These are phyloP conservation scores for Nycteola revayana DNA, from an alignment of 2,888 invertebrate genomes.

Conservation along the genomic window DNA sequence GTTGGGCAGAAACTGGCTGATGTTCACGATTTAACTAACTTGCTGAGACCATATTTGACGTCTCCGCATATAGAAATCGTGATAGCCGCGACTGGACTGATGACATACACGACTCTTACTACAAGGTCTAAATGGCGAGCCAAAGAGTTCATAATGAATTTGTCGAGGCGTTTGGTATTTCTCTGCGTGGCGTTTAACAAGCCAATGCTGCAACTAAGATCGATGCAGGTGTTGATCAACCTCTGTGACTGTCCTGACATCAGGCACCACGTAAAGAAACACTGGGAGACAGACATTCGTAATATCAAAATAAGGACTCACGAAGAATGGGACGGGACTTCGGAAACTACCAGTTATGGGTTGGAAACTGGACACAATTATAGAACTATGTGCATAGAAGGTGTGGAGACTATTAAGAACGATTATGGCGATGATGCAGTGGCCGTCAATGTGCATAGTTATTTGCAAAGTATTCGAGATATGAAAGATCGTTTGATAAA, in stretches of 20 bases:
- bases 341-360: constrained; percentile 51
- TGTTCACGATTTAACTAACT: constrained; percentile 52
- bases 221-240: constrained; percentile 65
- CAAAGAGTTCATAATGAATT: constrained; percentile 48
- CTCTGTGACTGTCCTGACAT: constrained; percentile 69
- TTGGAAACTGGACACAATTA: constrained; percentile 62
- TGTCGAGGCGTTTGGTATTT: constrained; percentile 48
- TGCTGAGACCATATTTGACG: constrained; percentile 38
- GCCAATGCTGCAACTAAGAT: constrained; percentile 54
- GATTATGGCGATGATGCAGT: constrained; percentile 53
- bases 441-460: constrained; percentile 61
- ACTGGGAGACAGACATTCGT: constrained; percentile 47
- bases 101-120: constrained; percentile 60
- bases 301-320: constrained; percentile 47
- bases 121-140: constrained; percentile 68
- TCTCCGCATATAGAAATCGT: constrained; percentile 43
- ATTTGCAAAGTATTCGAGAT: constrained; percentile 41
- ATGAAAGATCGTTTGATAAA: constrained; percentile 48
- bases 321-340: constrained; percentile 65
- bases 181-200: constrained; percentile 45
- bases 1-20: constrained; percentile 62
- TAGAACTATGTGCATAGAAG: constrained; percentile 61
- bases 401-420: constrained; percentile 56
- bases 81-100: constrained; percentile 53
- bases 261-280: constrained; percentile 47